phyloP scores from a whole-genome alignment of 2,888 invertebrate species.

The Epistrophe grossulariae region DNA sequence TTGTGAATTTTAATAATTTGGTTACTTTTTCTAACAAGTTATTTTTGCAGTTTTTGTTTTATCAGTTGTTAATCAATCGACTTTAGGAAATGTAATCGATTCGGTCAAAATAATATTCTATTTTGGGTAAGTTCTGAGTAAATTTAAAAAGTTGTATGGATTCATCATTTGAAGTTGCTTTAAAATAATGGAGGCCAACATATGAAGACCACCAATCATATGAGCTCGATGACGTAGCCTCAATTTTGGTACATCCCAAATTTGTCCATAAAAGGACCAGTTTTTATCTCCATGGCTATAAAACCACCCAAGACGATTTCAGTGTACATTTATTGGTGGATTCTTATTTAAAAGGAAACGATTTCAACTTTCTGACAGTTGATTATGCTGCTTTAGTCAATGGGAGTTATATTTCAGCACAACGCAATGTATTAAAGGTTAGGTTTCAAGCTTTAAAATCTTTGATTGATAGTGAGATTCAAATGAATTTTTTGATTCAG shows the following conservation, averaged over 20 bases:
- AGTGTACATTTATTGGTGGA: constrained; percentile 37
- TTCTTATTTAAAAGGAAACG: constrained; percentile 49
- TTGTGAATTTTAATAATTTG: neutral
- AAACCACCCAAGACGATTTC: constrained; percentile 30
- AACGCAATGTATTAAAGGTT: constrained; percentile 26
- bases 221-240: constrained; percentile 5
- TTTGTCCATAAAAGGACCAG: constrained; percentile 48
- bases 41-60: neutral
- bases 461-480: neutral
- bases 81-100: neutral
- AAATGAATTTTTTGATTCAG: neutral
- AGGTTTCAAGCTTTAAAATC: too few relatives aligned
- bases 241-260: constrained; percentile 37
- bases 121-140: constrained; percentile 35
- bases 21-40: too few relatives aligned
- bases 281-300: constrained; percentile 53
- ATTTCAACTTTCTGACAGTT: constrained; percentile 55
- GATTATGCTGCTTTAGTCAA: constrained; percentile 42
- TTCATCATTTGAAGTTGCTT: too few relatives aligned
- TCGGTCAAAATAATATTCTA: constrained; percentile 47
- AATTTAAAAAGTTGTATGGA: neutral
- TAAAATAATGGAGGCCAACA: constrained; percentile 18
- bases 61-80: neutral
- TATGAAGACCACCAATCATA: constrained; percentile 19
- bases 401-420: constrained; percentile 48